Conservation (phyloP, 2,797 vertebrate species). For the Thalassophryne amazonica region DNA sequence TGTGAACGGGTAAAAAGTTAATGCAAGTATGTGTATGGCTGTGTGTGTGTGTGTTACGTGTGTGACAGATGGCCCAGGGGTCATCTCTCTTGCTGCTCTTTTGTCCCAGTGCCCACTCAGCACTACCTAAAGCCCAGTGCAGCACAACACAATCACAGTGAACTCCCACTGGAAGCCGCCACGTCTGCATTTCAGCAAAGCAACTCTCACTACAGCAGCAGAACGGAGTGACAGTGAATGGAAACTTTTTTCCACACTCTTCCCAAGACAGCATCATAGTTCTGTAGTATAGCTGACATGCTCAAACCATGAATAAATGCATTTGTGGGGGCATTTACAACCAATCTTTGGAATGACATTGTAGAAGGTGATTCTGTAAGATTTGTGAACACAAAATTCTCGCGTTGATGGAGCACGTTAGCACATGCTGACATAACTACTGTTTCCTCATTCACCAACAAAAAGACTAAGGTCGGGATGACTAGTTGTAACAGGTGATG, state of each 20-base stretch:
- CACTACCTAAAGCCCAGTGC: conserved; percentile 65
- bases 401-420: too few species aligned
- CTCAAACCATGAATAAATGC: conserved; percentile 55
- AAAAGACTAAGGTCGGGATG: too few species aligned
- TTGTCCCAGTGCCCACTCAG: conserved; percentile 77
- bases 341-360: conserved; percentile 50
- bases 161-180: conserved; percentile 65
- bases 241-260: conserved; percentile 59
- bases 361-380: conserved; percentile 28
- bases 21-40: conserved; percentile 28
- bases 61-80: conserved; percentile 71
- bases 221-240: conserved; percentile 64
- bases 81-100: conserved; percentile 66
- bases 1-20: conserved; percentile 39
- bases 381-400: too few species aligned
- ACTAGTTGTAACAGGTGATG: too few species aligned
- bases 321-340: conserved; percentile 34
- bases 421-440: too few species aligned
- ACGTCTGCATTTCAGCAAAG: conserved; percentile 69
- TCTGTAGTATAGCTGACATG: conserved; percentile 59
- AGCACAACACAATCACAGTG: conserved; percentile 68
- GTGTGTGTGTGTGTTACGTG: conserved; percentile 27
- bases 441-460: too few species aligned
- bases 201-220: conserved; percentile 56
- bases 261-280: conserved; percentile 52